Base-by-base conservation (phyloP, 2,113 vertebrate genomes). In the Otis tarda region DNA sequence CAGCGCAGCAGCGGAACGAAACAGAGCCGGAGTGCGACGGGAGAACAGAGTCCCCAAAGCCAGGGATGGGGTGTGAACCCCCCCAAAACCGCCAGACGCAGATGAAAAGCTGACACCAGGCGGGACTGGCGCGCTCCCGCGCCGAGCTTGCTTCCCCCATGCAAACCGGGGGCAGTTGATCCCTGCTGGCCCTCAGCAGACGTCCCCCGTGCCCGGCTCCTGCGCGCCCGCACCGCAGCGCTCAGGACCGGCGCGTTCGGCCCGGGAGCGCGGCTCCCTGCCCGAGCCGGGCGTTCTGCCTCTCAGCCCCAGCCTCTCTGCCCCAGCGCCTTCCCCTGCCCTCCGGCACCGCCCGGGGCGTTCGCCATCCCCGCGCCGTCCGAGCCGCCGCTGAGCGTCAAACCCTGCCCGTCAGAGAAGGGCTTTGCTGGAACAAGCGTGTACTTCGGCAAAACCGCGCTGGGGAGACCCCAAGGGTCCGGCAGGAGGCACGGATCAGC, bases 131-230 rank as follows among this genome's bases (percentile, higher is more conserved):
- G 41, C 19, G 0, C 50, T 71, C 50, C 56, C 2, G 2, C 24
- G 2, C 3, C 0, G 0, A 75, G 47, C 53, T 64, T 18, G n/a
- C 27, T 27, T 50, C 74, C 59, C 49, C 43, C 18, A 2, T 9
- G 15, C 43, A 47, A 45, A 2, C 3, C 2, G 1, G 55, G 47
- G 19, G 14, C 37, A 14, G n/a, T 23, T 67, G 67, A 33, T 35
- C 41, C 69, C 47, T 59, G 21, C 9, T n/a, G 17, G 50, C 68
- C 59, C 18, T 6, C 9, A 7, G 71, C 47, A 64, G 57, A 8
- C 3, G 8, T 9, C 56, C 31, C 60, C 14, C 56, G 5, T 1
- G 2, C 6, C 33, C 8, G 10, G 16, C 4, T 25, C 33, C 16
- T 11, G 70, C 37, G 13, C 47, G 9, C 20, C 33, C 22, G 17